phyloP scores from a whole-genome alignment of 2,888 invertebrate genomes.

The Griposia aprilina region DNA sequence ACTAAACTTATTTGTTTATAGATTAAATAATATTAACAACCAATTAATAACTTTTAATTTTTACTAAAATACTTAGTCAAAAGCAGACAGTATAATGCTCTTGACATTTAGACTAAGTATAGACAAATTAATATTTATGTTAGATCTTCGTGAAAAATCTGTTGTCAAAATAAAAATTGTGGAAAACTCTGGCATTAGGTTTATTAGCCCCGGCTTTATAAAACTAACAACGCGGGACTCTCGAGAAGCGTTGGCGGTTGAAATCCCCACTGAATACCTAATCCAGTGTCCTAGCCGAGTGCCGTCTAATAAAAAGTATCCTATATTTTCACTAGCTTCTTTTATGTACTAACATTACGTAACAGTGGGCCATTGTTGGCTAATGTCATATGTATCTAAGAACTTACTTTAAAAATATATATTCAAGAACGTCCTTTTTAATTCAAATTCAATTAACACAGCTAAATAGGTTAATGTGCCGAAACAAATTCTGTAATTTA shows the following conservation, averaged over 20 bases:
- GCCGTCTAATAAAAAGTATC: slow-evolving; percentile 41
- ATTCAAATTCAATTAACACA: slow-evolving; percentile 11
- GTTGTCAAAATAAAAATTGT: slow-evolving; percentile 25
- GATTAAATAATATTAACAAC: not conserved
- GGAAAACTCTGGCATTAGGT: slow-evolving; percentile 41
- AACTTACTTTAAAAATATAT: slow-evolving; percentile 4
- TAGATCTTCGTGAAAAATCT: not conserved
- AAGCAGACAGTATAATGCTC: not conserved
- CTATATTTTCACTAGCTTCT: slow-evolving; percentile 19
- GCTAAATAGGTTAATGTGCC: not conserved
- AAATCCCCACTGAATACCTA: slow-evolving; percentile 65
- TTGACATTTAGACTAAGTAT: not conserved
- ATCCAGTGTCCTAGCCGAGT: slow-evolving; percentile 52
- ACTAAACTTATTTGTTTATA: not conserved
- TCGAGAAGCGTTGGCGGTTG: slow-evolving; percentile 48
- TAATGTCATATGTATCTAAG: slow-evolving; percentile 8
- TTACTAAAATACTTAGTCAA: slow-evolving; percentile 4
- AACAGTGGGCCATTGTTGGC: not conserved
- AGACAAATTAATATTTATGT: not conserved
- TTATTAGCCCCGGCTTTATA: slow-evolving; percentile 58
- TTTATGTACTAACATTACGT: slow-evolving; percentile 19
- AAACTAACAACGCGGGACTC: slow-evolving; percentile 54
- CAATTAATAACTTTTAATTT: not conserved
- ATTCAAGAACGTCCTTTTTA: slow-evolving; percentile 9
- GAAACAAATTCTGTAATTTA: slow-evolving; percentile 2